These are phyloP conservation scores for Acipenser ruthenus DNA, from an alignment of 2,797 vertebrate genomes.

Conservation along the genomic window DNA sequence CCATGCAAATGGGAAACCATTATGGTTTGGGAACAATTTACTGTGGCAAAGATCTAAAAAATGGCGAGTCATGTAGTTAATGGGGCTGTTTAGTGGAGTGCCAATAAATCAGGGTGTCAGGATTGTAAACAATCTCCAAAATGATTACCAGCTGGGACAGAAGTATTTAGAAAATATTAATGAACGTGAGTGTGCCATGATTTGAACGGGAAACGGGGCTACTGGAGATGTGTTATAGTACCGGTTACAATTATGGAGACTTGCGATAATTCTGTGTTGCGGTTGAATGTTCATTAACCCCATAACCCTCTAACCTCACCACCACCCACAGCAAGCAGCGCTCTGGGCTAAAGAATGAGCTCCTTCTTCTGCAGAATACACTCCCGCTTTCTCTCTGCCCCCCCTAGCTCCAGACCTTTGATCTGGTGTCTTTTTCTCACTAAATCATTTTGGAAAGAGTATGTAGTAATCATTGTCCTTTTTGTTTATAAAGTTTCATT, in stretches of 20 bases:
- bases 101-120: conserved; percentile 23
- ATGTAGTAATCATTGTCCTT: no score
- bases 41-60: conserved; percentile 19
- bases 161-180: conserved; percentile 29
- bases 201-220: conserved; percentile 25
- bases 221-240: conserved; percentile 26
- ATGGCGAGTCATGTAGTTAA: conserved; percentile 15
- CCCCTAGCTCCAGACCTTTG: not conserved
- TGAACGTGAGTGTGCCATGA: conserved; percentile 29
- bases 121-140: conserved; percentile 18
- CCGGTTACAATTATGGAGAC: conserved; percentile 22
- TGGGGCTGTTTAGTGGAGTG: conserved; percentile 21
- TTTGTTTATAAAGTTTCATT: no score
- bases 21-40: conserved; percentile 18
- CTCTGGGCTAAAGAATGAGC: conserved; percentile 17
- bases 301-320: conserved; percentile 21
- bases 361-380: conserved; percentile 11
- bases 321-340: conserved; percentile 18
- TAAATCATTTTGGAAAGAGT: not conserved
- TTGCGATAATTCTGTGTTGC: conserved; percentile 29
- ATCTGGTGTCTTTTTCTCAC: not conserved
- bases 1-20: not conserved
- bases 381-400: not conserved
- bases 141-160: conserved; percentile 23
- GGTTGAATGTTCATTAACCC: conserved; percentile 21